A percentile compares a stretch with the other conserved stretches of the same genome.
Evolutionary conservation across 2,888 invertebrate species (phyloP).

Genomic region (Habrosyne pyritoides): DNA sequence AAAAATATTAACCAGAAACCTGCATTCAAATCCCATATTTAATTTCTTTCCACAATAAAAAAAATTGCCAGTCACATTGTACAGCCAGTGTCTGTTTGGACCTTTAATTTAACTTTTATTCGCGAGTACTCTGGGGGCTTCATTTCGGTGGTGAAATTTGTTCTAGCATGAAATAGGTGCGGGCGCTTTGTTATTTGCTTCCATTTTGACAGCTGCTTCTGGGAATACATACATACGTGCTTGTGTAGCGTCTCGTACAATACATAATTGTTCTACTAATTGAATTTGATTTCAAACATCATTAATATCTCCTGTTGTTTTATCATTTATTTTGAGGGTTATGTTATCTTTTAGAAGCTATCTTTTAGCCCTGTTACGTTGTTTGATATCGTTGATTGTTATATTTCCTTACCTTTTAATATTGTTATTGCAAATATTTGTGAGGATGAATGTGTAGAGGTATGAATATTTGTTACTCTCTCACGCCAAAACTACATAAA

Average conservation of each 20-base stretch:
- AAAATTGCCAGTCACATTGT: constrained; percentile 26
- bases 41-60: constrained; percentile 11
- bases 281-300: not conserved
- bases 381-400: too few species aligned
- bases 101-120: constrained; percentile 57
- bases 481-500: too few species aligned
- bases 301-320: not conserved
- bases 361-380: too few species aligned
- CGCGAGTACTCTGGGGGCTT: constrained; percentile 25
- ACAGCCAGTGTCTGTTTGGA: constrained; percentile 23
- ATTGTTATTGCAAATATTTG: too few species aligned
- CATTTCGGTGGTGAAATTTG: constrained; percentile 45
- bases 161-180: constrained; percentile 41
- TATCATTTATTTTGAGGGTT: not conserved
- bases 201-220: constrained; percentile 4
- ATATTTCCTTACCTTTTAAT: too few species aligned
- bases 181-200: constrained; percentile 36
- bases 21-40: constrained; percentile 13
- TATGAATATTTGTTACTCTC: too few species aligned
- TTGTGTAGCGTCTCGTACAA: not conserved
- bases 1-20: not conserved
- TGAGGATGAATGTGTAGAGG: too few species aligned
- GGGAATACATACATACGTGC: not conserved
- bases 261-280: not conserved
- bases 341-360: not conserved